Evolutionary conservation across 2,888 invertebrate genomes (phyloP).

Genomic region (Podotricha telesiphe): DNA sequence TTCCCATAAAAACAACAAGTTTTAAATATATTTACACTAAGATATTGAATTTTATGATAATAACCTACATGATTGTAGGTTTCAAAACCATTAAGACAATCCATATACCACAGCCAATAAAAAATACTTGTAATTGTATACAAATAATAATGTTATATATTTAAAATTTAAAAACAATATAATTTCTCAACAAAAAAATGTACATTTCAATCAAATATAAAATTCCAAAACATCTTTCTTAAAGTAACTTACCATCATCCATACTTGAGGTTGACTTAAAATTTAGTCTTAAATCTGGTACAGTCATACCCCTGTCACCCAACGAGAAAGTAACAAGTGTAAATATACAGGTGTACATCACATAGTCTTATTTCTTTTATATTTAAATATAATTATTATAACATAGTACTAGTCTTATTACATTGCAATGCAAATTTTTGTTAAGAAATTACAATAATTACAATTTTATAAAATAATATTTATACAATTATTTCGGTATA

Average conservation of each 20-base stretch:
- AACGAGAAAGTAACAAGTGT: not conserved
- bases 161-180: not conserved
- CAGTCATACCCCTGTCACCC: not conserved
- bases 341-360: not conserved
- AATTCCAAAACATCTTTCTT: not conserved
- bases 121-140: not conserved
- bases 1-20: conserved; percentile 2
- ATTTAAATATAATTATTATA: not conserved
- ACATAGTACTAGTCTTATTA: not conserved
- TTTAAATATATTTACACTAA: not conserved
- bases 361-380: not conserved
- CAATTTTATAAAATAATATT: not conserved
- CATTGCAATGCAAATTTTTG: not conserved
- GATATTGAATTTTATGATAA: conserved; percentile 15
- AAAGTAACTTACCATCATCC: not conserved
- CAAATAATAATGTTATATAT: not conserved
- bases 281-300: not conserved
- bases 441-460: conserved; percentile 3
- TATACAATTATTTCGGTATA: not conserved
- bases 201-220: not conserved
- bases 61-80: not conserved
- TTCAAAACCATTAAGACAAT: not conserved
- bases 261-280: not conserved
- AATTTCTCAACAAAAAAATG: conserved; percentile 1
- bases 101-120: conserved; percentile 4